phyloP scores from a whole-genome alignment of 2,113 vertebrate genomes.

The Suncus etruscus region DNA sequence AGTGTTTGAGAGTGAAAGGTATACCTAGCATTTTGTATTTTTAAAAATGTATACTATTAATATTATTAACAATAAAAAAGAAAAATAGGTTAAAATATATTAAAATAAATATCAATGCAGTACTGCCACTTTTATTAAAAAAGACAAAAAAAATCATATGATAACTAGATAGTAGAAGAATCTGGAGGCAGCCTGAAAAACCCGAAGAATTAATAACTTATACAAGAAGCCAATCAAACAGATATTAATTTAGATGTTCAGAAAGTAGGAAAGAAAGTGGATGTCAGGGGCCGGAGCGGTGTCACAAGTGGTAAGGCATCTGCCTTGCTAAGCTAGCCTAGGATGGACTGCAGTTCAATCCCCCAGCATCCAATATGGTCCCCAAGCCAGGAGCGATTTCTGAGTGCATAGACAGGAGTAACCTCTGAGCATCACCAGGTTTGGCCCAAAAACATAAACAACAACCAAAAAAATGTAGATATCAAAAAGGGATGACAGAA shows the following conservation, averaged over 20 bases:
- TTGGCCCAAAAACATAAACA: too few relatives aligned
- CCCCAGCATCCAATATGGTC: too few relatives aligned
- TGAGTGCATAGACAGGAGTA: too few relatives aligned
- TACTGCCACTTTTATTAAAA: neutral
- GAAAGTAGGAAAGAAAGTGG: neutral
- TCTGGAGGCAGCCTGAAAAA: neutral
- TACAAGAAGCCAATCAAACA: neutral
- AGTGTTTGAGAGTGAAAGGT: conserved; percentile 1
- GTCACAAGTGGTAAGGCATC: too few relatives aligned
- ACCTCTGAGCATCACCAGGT: too few relatives aligned
- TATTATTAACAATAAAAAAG: neutral
- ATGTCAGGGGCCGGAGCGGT: too few relatives aligned
- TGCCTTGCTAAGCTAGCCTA: too few relatives aligned
- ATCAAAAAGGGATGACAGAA: neutral
- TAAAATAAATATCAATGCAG: neutral
- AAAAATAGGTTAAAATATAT: too few relatives aligned
- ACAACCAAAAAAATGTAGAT: too few relatives aligned
- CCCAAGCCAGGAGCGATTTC: too few relatives aligned
- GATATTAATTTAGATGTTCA: neutral
- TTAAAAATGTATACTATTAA: neutral
- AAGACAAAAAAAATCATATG: neutral
- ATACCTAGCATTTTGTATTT: neutral
- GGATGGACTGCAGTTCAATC: too few relatives aligned
- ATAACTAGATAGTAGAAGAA: neutral
- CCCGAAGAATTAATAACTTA: neutral